phyloP scores from a whole-genome alignment of 2,888 invertebrate species.

The Cheilosia vulpina region DNA sequence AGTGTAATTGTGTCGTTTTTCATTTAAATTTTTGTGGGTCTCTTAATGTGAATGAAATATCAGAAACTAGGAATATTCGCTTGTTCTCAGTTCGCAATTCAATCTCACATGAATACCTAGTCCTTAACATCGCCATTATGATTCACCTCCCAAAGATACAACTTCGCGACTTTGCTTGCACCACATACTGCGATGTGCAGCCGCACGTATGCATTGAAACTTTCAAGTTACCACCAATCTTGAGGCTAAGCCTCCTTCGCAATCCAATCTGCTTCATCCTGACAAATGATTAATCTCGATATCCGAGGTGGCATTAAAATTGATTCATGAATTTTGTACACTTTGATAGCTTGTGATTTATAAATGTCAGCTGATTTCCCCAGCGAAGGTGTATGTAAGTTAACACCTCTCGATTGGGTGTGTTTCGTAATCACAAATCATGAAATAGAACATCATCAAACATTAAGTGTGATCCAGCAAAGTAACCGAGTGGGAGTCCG shows the following conservation, averaged over 20 bases:
- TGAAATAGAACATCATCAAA: conserved; percentile 72
- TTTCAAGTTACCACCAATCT: conserved; percentile 9
- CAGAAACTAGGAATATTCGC: no score
- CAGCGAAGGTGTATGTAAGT: conserved; percentile 49
- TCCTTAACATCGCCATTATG: no score
- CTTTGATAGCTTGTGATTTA: conserved; percentile 69
- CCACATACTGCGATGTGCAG: background rate
- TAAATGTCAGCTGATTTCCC: conserved; percentile 63
- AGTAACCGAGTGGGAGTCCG: conserved; percentile 57
- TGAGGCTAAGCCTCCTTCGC: conserved; percentile 2
- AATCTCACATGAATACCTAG: no score
- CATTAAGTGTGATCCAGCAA: conserved; percentile 47
- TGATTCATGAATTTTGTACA: conserved; percentile 62
- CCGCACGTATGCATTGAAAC: background rate
- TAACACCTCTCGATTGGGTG: conserved; percentile 73
- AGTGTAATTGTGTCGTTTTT: no score
- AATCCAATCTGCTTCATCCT: conserved; percentile 3
- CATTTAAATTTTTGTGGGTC: no score
- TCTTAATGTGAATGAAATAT: no score
- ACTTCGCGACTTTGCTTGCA: conserved; percentile 4
- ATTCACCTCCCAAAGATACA: background rate
- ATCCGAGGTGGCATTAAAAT: conserved; percentile 57
- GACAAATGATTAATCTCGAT: conserved; percentile 64
- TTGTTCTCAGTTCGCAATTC: no score
- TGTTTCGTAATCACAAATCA: conserved; percentile 71